These are phyloP conservation scores for Astropecten irregularis DNA, from an alignment of 53 echinoderm and acorn worm species.

Conservation along the genomic window DNA sequence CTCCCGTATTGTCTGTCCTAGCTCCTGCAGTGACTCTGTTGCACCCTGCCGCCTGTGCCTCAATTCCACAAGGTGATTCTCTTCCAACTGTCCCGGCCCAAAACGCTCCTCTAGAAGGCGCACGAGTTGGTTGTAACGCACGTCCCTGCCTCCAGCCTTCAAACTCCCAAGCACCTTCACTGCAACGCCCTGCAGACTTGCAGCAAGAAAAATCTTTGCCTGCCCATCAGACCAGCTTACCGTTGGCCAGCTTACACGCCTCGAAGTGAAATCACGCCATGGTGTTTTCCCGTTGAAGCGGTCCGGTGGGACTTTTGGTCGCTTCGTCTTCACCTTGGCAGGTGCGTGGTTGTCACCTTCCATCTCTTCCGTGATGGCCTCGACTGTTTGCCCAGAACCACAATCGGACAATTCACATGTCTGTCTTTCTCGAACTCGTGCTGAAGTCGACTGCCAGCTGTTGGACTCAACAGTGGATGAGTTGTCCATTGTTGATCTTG, in stretches of 20 bases:
- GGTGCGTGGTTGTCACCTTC: neutral
- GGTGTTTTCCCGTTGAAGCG: slow-evolving; percentile 20
- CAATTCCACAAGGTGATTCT: neutral
- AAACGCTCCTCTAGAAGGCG: neutral
- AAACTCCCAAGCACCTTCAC: neutral
- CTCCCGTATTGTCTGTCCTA: too few species aligned
- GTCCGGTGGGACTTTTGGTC: slow-evolving; percentile 28
- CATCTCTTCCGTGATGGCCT: neutral
- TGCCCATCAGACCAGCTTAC: slow-evolving; percentile 5
- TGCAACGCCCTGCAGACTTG: neutral
- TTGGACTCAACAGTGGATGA: neutral
- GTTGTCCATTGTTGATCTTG: neutral
- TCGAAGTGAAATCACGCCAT: slow-evolving; percentile 27
- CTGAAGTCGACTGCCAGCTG: neutral
- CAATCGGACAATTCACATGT: neutral
- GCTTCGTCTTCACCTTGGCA: too few species aligned
- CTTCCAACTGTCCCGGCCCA: neutral
- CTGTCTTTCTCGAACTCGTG: neutral
- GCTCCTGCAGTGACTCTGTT: too few species aligned
- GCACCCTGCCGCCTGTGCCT: too few species aligned
- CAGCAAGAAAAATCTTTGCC: too few species aligned
- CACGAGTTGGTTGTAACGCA: too few species aligned
- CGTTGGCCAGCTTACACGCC: neutral
- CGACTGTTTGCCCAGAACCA: neutral
- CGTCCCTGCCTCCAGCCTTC: too few species aligned